Percentiles rank a stretch among this genome's conserved stretches.
Conservation (phyloP, 2,113 vertebrate genomes). For the Macroglossus sobrinus region DNA sequence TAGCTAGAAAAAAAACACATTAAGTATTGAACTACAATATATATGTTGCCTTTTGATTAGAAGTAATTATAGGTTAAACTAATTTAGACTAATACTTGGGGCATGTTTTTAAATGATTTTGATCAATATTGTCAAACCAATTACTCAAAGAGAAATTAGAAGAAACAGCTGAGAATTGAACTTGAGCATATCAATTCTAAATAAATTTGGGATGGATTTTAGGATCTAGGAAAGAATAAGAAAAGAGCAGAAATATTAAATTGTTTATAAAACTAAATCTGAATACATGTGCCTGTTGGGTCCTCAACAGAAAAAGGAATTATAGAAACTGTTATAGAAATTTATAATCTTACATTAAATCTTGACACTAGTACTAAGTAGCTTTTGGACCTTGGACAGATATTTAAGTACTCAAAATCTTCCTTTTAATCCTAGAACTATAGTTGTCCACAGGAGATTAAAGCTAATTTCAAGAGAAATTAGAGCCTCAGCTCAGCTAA, state of each 20-base stretch:
- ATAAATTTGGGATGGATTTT: constrained; percentile 3
- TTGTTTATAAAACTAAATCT: background rate
- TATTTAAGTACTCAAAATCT: background rate
- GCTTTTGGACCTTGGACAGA: background rate
- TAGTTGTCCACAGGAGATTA: background rate
- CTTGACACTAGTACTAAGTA: background rate
- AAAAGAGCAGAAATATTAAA: constrained; percentile 10
- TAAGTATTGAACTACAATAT: background rate
- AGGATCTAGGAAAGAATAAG: background rate
- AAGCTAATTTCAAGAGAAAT: background rate
- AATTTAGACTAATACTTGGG: constrained; percentile 3
- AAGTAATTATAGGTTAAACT: background rate
- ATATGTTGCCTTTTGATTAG: background rate
- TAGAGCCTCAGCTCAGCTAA: background rate
- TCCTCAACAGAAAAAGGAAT: background rate
- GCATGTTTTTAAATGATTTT: background rate
- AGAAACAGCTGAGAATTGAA: background rate
- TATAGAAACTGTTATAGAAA: background rate
- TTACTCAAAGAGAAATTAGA: background rate
- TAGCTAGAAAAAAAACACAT: background rate
- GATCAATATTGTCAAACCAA: background rate
- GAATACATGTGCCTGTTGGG: background rate
- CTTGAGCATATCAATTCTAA: background rate
- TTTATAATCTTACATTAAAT: background rate
- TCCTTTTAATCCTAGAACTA: background rate